Percentiles rank a stretch among this genome's conserved stretches.
These are phyloP conservation scores for Archaeoteleia sp. DNA, from an alignment of 2,888 invertebrate genomes.

Conservation along the genomic window DNA sequence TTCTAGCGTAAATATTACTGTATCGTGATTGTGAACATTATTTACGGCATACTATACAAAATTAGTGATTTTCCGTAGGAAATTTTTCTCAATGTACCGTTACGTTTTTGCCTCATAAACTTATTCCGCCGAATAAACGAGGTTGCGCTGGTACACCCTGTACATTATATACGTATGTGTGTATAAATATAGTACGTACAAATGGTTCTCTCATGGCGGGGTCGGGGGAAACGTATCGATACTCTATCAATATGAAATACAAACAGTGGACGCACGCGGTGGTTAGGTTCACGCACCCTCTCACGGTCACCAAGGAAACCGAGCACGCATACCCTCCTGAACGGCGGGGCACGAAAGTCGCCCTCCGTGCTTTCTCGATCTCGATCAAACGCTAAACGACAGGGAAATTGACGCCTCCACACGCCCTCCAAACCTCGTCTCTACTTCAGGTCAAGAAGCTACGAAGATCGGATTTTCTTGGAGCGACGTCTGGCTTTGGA, in stretches of 20 bases:
- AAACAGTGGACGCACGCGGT: conserved; percentile 65
- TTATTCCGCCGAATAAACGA: conserved; percentile 40
- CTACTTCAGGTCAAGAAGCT: conserved; percentile 33
- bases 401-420: conserved; percentile 66
- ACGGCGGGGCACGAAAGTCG: conserved; percentile 38
- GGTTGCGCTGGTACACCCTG: conserved; percentile 20
- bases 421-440: conserved; percentile 29
- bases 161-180: conserved; percentile 11
- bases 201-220: conserved; percentile 31
- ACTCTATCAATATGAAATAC: conserved; percentile 75
- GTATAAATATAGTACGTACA: conserved; percentile 6
- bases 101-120: conserved; percentile 25
- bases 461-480: conserved; percentile 15
- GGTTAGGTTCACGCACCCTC: conserved; percentile 61
- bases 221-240: conserved; percentile 65
- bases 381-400: conserved; percentile 66
- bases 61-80: no score
- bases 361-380: conserved; percentile 49
- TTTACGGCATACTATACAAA: no score
- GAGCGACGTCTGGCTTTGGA: conserved; percentile 27
- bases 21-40: no score
- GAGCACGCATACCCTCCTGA: conserved; percentile 53
- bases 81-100: no score
- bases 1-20: no score
- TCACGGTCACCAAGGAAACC: conserved; percentile 72